Conservation (phyloP, 2,888 invertebrate species). For the Phoronis australis region DNA sequence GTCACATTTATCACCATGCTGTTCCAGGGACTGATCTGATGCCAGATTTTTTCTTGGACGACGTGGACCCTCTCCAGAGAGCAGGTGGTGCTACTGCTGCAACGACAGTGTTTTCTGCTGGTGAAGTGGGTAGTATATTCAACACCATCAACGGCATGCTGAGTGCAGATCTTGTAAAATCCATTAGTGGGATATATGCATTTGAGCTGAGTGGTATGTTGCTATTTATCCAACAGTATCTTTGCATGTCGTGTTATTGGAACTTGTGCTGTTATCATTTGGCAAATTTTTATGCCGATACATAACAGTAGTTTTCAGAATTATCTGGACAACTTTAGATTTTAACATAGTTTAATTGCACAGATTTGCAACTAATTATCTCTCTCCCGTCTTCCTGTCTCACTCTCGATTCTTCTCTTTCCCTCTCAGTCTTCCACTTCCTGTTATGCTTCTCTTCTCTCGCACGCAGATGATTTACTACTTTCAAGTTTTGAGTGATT, state of each 20-base stretch:
- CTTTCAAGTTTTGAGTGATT: too few relatives aligned
- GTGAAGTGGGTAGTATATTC: neutral
- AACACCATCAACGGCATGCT: neutral
- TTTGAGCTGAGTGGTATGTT: constrained; percentile 76
- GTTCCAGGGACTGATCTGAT: constrained; percentile 57
- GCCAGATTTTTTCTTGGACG: constrained; percentile 83
- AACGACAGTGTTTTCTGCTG: constrained; percentile 4
- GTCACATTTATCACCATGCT: neutral
- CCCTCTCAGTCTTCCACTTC: too few relatives aligned
- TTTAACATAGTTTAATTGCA: too few relatives aligned
- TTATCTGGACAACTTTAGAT: too few relatives aligned
- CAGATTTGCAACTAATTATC: too few relatives aligned
- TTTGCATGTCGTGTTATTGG: neutral
- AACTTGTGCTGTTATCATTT: too few relatives aligned
- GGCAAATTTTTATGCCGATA: too few relatives aligned
- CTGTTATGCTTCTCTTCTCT: too few relatives aligned
- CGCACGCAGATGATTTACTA: too few relatives aligned
- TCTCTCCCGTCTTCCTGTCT: too few relatives aligned
- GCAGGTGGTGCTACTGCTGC: constrained; percentile 15
- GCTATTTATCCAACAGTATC: neutral
- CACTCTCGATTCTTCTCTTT: too few relatives aligned
- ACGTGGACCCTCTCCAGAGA: constrained; percentile 30
- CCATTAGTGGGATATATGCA: constrained; percentile 77
- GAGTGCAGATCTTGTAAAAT: constrained; percentile 71
- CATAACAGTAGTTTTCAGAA: too few relatives aligned